Evolutionary conservation across 2,113 vertebrate species (phyloP), one percentile per base, ranked within the genome.

Genomic region (Galemys pyrenaicus): DNA sequence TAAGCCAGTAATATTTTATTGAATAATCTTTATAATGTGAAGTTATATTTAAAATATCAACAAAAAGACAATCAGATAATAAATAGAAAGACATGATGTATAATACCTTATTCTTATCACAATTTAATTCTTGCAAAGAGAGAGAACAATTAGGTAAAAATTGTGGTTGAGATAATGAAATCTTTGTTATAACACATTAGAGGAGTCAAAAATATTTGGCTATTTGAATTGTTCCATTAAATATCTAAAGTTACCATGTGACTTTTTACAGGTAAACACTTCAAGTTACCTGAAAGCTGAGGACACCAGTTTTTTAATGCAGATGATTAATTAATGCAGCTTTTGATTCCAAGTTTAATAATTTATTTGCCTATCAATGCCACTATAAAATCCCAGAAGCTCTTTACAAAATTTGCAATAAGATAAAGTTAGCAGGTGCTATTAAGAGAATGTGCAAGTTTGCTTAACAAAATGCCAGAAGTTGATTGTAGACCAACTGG

Each of bases 401-500:
- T 81, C 65, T 97, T 97, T 95, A 80, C 77, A 92, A 95, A 97
- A 97, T 87, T 39, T 94, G 89, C 58, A 96, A 71, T 49, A 88
- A 89, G 92, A 87, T n/a, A 89, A 35, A 97, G 85, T 93, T 96
- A 98, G 96, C 98, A 98, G 97, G 95, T 98, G 94, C 93, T 98
- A 96, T 91, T 97, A 96, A 97, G 90, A 97, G 94, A 98, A 97
- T 95, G 86, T 94, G 77, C 94, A 97, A 97, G 95, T 97, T 98
- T 83, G 94, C 96, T 98, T 98, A 97, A 92, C 96, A 96, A 95
- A 98, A 97, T 98, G 97, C 96, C 96, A 98, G 93, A 97, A 97
- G 81, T 96, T 98, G 97, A 98, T 98, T 98, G 96, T 95, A 81
- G 30, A 97, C 96, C 97, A 98, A 95, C 93, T 94, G 95, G 94